phyloP scores from a whole-genome alignment of 1,140 invertebrate species.

The Tyrophagus putrescentiae region DNA sequence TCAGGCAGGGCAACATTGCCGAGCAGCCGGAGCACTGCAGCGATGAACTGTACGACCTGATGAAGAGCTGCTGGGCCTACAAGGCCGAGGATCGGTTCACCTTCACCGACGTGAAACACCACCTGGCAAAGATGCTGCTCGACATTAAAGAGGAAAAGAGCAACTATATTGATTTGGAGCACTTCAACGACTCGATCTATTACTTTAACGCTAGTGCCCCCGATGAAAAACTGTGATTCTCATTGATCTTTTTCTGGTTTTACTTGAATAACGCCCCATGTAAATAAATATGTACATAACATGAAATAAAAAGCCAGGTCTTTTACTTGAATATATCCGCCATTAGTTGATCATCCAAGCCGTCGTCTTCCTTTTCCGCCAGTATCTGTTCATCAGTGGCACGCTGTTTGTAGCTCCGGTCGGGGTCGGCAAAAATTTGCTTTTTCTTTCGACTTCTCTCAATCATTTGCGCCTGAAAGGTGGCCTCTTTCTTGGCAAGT shows the following conservation, averaged over 20 bases:
- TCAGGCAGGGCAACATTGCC: conserved; percentile 50
- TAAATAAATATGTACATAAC: conserved; percentile 10
- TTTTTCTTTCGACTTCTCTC: conserved; percentile 39
- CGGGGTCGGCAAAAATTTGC: conserved; percentile 6
- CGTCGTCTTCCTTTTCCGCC: not conserved
- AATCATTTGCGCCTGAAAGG: conserved; percentile 64
- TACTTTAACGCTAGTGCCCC: conserved; percentile 16
- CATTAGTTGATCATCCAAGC: conserved; percentile 7
- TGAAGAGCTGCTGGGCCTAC: conserved; percentile 56
- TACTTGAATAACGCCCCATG: not conserved
- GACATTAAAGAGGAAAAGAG: conserved; percentile 42
- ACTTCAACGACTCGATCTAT: conserved; percentile 44
- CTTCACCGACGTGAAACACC: conserved; percentile 48
- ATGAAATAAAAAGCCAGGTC: not conserved
- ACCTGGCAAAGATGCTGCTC: conserved; percentile 46
- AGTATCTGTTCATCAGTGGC: conserved; percentile 15
- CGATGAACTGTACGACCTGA: conserved; percentile 54
- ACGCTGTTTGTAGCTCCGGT: conserved; percentile 14
- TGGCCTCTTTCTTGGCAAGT: conserved; percentile 73
- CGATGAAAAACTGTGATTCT: conserved; percentile 20
- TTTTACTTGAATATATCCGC: conserved; percentile 17
- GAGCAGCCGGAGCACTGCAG: conserved; percentile 58
- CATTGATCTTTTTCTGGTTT: too few species aligned
- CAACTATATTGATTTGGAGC: conserved; percentile 59
- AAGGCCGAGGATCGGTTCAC: conserved; percentile 54